Base-by-base conservation (phyloP, 2,888 invertebrate species). In the Linnaemya vulpina region DNA sequence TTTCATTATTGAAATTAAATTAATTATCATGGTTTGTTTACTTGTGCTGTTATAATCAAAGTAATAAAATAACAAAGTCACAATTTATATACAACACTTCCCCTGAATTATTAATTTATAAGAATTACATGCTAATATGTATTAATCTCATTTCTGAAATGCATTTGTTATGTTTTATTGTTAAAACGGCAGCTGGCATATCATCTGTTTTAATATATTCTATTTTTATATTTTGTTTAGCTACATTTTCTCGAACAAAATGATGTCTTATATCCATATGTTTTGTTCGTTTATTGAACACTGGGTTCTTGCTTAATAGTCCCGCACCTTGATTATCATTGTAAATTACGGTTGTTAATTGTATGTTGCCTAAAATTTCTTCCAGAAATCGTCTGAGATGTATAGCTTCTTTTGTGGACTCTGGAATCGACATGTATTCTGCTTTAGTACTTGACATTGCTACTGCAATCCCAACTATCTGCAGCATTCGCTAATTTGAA, bases 391-490 rank as follows among this genome's bases (percentile, higher is more conserved):
- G 35, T 8, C 8, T 35, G 3, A 35, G 3, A 8, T 35, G 35
- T 5, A 35, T 35, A 5, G 35, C 35, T 35, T 35, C 35, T 35
- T 35, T 35, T 35, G 35, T 35, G 35, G 35, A 35, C 8, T 35
- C 35, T 5, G 35, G 8, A 8, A 35, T 3, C 8, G 35, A 35
- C 35, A 35, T 35, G 35, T 35, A 35, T 35, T 35, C 35, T 35
- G 35, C 35, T 35, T 35, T 8, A 35, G 35, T 35, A 8, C 4
- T 35, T 35, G 35, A 35, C 10, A 4, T 3, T 38, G 17, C 22
- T 25, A 43, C 22, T 20, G 13, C 46, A 65, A 46, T 46, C 65
- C 25, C 65, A 65, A 46, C 46, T 65, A 49, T 49, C 30, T n/a
- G 65, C 65, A 4, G 46, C n/a, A 65, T 65, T n/a, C 9, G 35